Base-by-base conservation (phyloP, 1,140 invertebrate species). In the Argopecten irradians region DNA sequence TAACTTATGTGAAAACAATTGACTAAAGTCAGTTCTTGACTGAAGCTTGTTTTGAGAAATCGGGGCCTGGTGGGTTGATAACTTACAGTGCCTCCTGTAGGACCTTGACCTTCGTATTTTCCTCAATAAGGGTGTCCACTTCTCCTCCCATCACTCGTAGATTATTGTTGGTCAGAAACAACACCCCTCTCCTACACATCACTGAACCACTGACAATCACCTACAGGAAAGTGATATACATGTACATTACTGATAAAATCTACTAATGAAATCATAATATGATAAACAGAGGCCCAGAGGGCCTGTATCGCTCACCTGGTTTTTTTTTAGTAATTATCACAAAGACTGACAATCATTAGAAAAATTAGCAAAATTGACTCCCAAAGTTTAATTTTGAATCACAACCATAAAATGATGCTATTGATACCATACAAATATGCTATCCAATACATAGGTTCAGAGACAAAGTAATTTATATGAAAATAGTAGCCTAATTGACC, bases 101-200 rank as follows among this genome's bases (percentile, higher is more conserved):
- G 34, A 97, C 91, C 93, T 97, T 97, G 94, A 97, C 96, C 19
- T 96, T 93, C 13, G 96, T 96, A 95, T 97, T 97, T 32, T 93
- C 85, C 36, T 97, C 95, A 34, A 96, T 91, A 33, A 97, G 91
- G 89, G 95, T 95, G 43, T 97, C 97, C 0, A 98, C 97, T 95
- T 98, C 97, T 32, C 98, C 98, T 0, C 97, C 97, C 1, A 98
- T 92, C 83, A 97, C 93, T 88, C 96, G 96, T 14, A 98, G 92
- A 90, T 97, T 97, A 55, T 95, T 94, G 86, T 96, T 95, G 91
- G 96, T 96, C 39, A 98, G 94, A 91, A 98, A 95, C 22, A 98
- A 93, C 43, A 97, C 95, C 7, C 97, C 97, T 89, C 96, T 96
- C 83, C 97, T 96, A 93, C 97, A 97, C 90, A 96, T 95, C 5